Conservation (phyloP, 1,140 invertebrate genomes). For the Globodera rostochiensis region DNA sequence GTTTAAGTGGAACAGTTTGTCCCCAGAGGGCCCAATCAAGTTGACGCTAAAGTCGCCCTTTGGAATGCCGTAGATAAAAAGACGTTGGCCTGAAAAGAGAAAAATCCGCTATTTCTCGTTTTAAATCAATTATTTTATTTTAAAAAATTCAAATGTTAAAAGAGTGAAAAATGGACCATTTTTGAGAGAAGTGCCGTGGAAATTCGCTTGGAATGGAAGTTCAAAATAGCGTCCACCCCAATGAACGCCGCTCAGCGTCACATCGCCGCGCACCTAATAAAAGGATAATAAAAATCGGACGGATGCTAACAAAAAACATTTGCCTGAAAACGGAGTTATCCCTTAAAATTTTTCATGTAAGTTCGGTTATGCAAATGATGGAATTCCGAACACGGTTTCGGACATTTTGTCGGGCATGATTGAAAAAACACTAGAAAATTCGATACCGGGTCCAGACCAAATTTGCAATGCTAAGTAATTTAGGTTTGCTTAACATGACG, state of each 20-base stretch:
- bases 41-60: constrained; percentile 63
- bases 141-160: not conserved
- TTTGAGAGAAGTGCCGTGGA: constrained; percentile 27
- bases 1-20: constrained; percentile 63
- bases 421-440: no score
- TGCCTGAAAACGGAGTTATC: no score
- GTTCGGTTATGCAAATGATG: no score
- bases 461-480: not conserved
- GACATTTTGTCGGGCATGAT: not conserved
- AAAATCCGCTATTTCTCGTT: no score
- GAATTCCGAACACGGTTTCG: not conserved
- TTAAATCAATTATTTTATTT: no score
- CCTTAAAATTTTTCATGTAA: no score
- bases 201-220: constrained; percentile 31
- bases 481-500: no score
- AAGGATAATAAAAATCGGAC: not conserved
- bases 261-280: constrained; percentile 51
- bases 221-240: constrained; percentile 56
- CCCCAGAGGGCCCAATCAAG: constrained; percentile 51
- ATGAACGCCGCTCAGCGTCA: constrained; percentile 51
- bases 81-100: constrained; percentile 47
- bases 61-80: constrained; percentile 58
- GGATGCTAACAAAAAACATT: no score
- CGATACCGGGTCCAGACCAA: not conserved
- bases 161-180: not conserved